Percentiles rank a stretch among this genome's conserved stretches.
Evolutionary conservation across 2,888 invertebrate species (phyloP).

Genomic region (Theodoxus fluviatilis): DNA sequence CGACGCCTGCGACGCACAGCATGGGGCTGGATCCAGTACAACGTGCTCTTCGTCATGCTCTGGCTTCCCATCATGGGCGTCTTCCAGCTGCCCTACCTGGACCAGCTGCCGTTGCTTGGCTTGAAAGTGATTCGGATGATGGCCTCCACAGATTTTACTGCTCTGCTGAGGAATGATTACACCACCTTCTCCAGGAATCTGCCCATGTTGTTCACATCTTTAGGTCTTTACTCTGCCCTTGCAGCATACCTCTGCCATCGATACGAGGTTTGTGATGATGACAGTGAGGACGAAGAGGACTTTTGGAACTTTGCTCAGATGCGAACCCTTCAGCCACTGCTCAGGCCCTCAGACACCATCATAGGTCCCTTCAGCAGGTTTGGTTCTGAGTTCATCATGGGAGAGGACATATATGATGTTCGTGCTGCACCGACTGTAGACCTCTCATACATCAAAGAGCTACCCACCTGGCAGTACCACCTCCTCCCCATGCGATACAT

Average conservation of each 20-base stretch:
- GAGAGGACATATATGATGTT: slow-evolving; percentile 37
- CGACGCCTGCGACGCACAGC: slow-evolving; percentile 62
- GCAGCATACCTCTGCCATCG: slow-evolving; percentile 46
- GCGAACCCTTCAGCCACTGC: slow-evolving; percentile 40
- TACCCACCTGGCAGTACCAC: slow-evolving; percentile 64
- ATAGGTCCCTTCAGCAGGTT: slow-evolving; percentile 22
- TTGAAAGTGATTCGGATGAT: slow-evolving; percentile 58
- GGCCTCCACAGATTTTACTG: slow-evolving; percentile 58
- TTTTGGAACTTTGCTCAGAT: slow-evolving; percentile 63
- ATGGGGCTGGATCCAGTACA: slow-evolving; percentile 66
- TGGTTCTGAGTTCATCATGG: slow-evolving; percentile 35
- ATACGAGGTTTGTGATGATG: slow-evolving; percentile 33
- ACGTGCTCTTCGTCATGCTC: slow-evolving; percentile 64
- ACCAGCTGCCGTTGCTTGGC: slow-evolving; percentile 54
- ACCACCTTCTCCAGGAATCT: slow-evolving; percentile 42
- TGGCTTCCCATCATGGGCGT: slow-evolving; percentile 67
- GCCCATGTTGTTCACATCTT: slow-evolving; percentile 39
- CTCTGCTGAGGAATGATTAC: slow-evolving; percentile 52
- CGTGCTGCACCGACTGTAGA: slow-evolving; percentile 64
- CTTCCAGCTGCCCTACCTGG: slow-evolving; percentile 64
- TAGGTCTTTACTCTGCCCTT: slow-evolving; percentile 43
- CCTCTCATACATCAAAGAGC: slow-evolving; percentile 67
- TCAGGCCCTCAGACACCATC: slow-evolving; percentile 21
- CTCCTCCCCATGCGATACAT: slow-evolving; percentile 20
- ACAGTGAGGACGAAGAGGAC: slow-evolving; percentile 37